These are phyloP conservation scores for Tryphoninae sp. DNA, from an alignment of 2,888 invertebrate species.

Conservation along the genomic window DNA sequence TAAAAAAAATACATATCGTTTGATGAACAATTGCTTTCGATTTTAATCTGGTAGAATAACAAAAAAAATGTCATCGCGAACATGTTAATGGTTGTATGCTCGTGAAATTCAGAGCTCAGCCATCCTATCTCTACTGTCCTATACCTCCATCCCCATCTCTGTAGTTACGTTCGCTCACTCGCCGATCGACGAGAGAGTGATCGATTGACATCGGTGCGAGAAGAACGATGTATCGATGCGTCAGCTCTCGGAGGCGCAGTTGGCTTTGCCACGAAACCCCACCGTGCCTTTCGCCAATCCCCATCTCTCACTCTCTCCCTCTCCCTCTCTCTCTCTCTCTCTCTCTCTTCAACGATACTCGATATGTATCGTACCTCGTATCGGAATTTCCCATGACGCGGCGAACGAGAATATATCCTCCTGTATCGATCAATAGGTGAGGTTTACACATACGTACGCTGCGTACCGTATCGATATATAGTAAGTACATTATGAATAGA, in stretches of 20 bases:
- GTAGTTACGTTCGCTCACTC: conserved; percentile 12
- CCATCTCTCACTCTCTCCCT: conserved; percentile 1
- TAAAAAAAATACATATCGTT: background rate
- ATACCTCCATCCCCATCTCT: background rate
- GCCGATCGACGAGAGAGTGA: conserved; percentile 42
- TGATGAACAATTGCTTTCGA: background rate
- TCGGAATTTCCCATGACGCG: conserved; percentile 43
- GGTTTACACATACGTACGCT: conserved; percentile 2
- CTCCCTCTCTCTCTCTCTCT: background rate
- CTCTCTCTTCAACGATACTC: conserved; percentile 43
- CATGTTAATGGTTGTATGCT: conserved; percentile 26
- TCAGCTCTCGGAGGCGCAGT: conserved; percentile 43
- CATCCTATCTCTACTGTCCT: background rate
- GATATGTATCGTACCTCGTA: conserved; percentile 47
- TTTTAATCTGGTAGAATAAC: conserved; percentile 2
- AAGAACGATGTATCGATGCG: conserved; percentile 50
- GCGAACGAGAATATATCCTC: conserved; percentile 39
- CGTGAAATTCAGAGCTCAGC: conserved; percentile 12
- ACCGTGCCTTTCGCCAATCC: conserved; percentile 16
- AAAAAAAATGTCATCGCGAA: conserved; percentile 23
- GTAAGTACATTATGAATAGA: background rate
- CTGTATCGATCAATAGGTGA: conserved; percentile 31
- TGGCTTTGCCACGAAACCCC: conserved; percentile 26
- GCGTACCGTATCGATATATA: background rate
- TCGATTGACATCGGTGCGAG: conserved; percentile 50